These are phyloP conservation scores for Petrocephalus microphthalmus DNA, from an alignment of 2,113 vertebrate species.

Conservation along the genomic window DNA sequence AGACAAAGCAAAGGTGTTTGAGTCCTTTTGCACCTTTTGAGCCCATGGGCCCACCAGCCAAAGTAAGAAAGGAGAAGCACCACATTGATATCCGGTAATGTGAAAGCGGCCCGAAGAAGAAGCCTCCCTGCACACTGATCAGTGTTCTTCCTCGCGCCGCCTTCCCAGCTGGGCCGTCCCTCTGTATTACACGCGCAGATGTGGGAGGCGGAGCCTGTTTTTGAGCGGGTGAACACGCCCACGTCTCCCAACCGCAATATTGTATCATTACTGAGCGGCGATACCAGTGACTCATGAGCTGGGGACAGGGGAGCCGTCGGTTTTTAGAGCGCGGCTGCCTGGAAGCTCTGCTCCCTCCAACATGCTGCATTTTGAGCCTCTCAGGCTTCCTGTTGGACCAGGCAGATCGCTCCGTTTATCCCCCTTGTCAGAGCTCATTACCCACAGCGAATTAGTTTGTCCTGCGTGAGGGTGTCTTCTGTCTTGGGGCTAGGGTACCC, in stretches of 20 bases:
- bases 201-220: not conserved
- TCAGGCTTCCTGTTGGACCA: constrained; percentile 32
- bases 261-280: constrained; percentile 13
- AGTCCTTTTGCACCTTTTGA: not conserved
- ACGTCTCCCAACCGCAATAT: constrained; percentile 13
- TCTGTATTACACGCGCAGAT: not conserved
- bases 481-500: not conserved
- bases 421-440: constrained; percentile 36
- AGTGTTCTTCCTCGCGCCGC: not conserved
- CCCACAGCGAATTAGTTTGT: constrained; percentile 26
- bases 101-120: not conserved
- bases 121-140: not conserved
- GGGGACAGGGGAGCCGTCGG: constrained; percentile 37
- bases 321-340: constrained; percentile 31
- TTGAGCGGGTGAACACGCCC: not conserved
- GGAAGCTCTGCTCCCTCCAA: constrained; percentile 32
- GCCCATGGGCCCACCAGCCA: not conserved
- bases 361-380: constrained; percentile 37
- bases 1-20: not conserved
- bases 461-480: constrained; percentile 21
- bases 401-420: constrained; percentile 28
- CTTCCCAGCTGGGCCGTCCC: not conserved
- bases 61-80: not conserved
- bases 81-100: not conserved
- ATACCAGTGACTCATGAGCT: constrained; percentile 28